phyloP scores from a whole-genome alignment of 2,888 invertebrate species.

The Dasypolia templi region DNA sequence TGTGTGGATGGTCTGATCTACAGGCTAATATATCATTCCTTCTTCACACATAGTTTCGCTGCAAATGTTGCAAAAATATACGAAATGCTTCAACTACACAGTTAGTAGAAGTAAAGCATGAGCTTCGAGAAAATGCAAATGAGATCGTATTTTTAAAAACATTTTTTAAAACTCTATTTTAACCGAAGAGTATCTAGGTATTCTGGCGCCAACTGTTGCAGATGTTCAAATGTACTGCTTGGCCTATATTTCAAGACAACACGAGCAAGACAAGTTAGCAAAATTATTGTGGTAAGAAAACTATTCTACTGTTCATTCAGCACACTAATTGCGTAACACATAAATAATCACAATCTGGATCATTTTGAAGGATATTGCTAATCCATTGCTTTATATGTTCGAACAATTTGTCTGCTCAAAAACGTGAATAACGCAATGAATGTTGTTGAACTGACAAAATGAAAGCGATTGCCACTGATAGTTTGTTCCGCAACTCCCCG shows the following conservation, averaged over 20 bases:
- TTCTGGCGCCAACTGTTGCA: conserved; percentile 59
- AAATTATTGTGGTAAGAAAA: conserved; percentile 59
- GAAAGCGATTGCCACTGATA: no score
- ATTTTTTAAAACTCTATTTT: conserved; percentile 31
- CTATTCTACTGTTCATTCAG: conserved; percentile 32
- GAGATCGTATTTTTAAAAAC: conserved; percentile 28
- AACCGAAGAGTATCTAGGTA: conserved; percentile 39
- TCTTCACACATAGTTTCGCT: conserved; percentile 36
- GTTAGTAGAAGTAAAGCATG: conserved; percentile 10
- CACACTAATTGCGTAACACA: no score
- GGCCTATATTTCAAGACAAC: conserved; percentile 53
- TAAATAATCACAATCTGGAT: no score
- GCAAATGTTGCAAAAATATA: conserved; percentile 49
- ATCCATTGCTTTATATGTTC: no score
- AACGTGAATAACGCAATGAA: no score
- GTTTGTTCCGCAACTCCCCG: no score
- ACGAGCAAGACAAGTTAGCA: conserved; percentile 45
- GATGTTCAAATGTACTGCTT: conserved; percentile 49
- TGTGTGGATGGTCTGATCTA: conserved; percentile 39
- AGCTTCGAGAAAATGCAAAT: conserved; percentile 30
- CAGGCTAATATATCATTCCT: conserved; percentile 38
- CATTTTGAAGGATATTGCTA: no score
- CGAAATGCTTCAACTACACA: conserved; percentile 20
- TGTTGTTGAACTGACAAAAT: no score
- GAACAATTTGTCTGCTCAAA: no score